phyloP scores from a whole-genome alignment of 2,888 invertebrate species.

The Alcis repandata region DNA sequence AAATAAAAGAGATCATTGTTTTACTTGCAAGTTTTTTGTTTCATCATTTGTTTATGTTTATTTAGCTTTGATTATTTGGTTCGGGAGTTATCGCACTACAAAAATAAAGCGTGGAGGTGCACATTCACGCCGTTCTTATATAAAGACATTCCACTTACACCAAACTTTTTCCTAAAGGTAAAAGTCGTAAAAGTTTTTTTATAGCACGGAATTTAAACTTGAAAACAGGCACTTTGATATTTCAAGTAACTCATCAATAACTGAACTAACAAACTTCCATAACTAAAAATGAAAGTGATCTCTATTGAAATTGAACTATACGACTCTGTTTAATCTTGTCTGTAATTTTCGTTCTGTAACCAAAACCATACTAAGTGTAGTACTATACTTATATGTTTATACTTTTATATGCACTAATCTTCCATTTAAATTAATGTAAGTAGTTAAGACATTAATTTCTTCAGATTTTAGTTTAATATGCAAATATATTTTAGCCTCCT shows the following conservation, averaged over 20 bases:
- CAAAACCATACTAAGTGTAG: no score
- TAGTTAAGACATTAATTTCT: neutral
- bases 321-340: neutral
- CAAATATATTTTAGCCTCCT: slow-evolving; percentile 22
- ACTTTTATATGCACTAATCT: neutral
- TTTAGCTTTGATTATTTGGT: slow-evolving; percentile 13
- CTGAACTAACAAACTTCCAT: slow-evolving; percentile 1
- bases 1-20: no score
- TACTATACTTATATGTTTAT: no score
- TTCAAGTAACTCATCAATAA: neutral
- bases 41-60: neutral
- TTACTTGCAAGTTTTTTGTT: neutral
- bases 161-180: no score
- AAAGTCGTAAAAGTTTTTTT: neutral
- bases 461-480: neutral
- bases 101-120: slow-evolving; percentile 31
- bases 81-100: neutral
- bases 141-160: no score
- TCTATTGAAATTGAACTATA: slow-evolving; percentile 8
- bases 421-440: neutral
- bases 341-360: neutral
- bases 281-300: slow-evolving; percentile 17
- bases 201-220: slow-evolving; percentile 20
- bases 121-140: slow-evolving; percentile 21
- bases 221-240: slow-evolving; percentile 6